These are phyloP conservation scores for Carettochelys insculpta DNA, from an alignment of 2,113 vertebrate species.

Conservation along the genomic window DNA sequence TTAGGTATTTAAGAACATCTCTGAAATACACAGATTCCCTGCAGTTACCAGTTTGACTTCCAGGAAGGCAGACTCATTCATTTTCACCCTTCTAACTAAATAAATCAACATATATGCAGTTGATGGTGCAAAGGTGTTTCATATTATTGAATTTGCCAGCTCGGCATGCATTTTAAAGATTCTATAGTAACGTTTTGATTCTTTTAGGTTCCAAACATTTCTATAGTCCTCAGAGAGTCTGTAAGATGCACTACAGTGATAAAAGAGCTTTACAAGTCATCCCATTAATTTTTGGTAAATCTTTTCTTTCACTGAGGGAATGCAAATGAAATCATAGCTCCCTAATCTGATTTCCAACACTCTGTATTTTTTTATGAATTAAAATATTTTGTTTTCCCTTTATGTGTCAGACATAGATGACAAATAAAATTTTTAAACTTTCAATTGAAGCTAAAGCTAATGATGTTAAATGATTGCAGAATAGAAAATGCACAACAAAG, in stretches of 20 bases:
- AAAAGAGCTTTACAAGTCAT: neutral
- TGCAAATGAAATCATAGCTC: conserved; percentile 19
- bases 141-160: neutral
- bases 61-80: neutral
- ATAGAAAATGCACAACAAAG: neutral
- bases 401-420: conserved; percentile 18
- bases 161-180: neutral
- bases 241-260: neutral
- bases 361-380: neutral
- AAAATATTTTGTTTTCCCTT: neutral
- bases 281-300: neutral
- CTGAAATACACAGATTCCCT: neutral
- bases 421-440: conserved; percentile 25
- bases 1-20: neutral
- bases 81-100: neutral
- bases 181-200: neutral
- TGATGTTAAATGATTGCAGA: conserved; percentile 15
- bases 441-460: conserved; percentile 27
- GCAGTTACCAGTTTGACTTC: neutral
- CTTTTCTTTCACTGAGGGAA: conserved; percentile 5
- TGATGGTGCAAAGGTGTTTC: neutral
- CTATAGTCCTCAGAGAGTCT: neutral
- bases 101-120: neutral
- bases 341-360: conserved; percentile 18
- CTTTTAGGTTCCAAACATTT: neutral